A percentile compares a stretch with the other conserved stretches of the same genome.
phyloP scores from a whole-genome alignment of 2,113 vertebrate genomes.

The Cricetomys ansorgei region DNA sequence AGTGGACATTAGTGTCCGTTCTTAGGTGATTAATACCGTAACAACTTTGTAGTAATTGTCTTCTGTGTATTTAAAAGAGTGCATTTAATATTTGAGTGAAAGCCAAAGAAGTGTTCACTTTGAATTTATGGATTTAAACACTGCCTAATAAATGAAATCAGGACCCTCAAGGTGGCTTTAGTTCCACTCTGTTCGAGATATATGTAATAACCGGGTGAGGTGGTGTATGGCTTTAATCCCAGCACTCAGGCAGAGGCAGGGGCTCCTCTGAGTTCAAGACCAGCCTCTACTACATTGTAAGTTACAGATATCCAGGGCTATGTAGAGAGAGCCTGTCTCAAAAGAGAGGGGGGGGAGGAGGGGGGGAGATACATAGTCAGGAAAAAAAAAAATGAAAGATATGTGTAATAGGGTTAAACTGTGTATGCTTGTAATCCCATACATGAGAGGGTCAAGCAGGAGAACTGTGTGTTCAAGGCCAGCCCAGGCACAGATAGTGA shows the following conservation, averaged over 20 bases:
- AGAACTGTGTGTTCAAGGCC: background rate
- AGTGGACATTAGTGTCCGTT: background rate
- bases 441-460: background rate
- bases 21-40: background rate
- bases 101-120: background rate
- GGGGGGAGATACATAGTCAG: too few relatives aligned
- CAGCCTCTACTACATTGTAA: background rate
- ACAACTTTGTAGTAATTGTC: background rate
- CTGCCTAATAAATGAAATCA: background rate
- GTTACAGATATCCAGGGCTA: background rate
- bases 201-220: background rate
- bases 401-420: background rate
- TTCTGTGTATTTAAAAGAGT: background rate
- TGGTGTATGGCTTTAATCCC: background rate
- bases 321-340: background rate
- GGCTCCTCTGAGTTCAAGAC: background rate
- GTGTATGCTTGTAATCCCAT: background rate
- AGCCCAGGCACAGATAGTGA: background rate
- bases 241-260: background rate
- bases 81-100: background rate
- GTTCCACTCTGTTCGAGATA: background rate
- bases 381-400: background rate
- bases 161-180: background rate
- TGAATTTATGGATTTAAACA: background rate
- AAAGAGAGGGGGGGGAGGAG: too few relatives aligned